These are phyloP conservation scores for Enteromius paludinosus DNA, from an alignment of 2,797 vertebrate genomes.

Conservation along the genomic window DNA sequence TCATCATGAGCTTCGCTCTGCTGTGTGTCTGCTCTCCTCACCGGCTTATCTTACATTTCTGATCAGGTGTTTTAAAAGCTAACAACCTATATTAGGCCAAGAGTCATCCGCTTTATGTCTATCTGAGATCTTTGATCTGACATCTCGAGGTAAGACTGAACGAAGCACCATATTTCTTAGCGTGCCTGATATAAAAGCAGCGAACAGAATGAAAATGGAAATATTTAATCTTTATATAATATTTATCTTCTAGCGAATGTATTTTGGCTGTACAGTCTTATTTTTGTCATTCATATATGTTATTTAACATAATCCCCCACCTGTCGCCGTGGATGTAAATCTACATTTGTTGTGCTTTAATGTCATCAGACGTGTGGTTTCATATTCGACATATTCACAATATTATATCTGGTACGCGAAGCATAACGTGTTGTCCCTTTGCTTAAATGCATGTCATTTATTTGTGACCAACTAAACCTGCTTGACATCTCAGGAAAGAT, in stretches of 20 bases:
- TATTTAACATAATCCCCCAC: background rate
- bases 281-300: background rate
- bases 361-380: background rate
- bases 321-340: background rate
- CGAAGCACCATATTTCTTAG: background rate
- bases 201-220: background rate
- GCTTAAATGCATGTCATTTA: background rate
- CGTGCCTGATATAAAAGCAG: background rate
- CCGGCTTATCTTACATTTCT: background rate
- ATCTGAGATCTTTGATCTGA: background rate
- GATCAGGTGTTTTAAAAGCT: background rate
- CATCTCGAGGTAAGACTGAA: constrained; percentile 31
- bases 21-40: background rate
- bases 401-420: background rate
- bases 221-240: no score
- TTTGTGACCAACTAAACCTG: background rate
- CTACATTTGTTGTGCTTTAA: background rate
- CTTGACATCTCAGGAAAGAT: background rate
- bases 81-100: background rate
- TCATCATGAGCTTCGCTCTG: constrained; percentile 3
- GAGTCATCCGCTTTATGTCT: background rate
- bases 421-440: background rate
- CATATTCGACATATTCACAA: background rate
- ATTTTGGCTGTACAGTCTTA: background rate
- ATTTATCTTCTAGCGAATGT: background rate